phyloP scores from a whole-genome alignment of 2,797 vertebrate genomes.

The Sardinella longiceps region DNA sequence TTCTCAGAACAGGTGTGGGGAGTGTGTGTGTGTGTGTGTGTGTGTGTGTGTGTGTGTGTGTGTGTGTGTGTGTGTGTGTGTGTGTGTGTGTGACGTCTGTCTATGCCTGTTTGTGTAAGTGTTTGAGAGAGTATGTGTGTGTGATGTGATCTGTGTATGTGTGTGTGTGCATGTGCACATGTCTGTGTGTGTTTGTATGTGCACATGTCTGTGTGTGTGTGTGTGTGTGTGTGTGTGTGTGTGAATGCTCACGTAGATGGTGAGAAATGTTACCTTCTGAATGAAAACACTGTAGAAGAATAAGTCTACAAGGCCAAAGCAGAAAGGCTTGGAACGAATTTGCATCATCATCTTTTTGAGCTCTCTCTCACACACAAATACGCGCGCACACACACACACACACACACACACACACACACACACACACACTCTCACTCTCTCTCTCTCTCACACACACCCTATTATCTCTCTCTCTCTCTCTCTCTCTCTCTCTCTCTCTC shows the following conservation, averaged over 20 bases:
- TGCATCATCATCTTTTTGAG: not conserved
- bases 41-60: conserved; percentile 6
- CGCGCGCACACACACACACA: too few relatives aligned
- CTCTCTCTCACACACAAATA: too few relatives aligned
- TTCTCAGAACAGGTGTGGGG: not conserved
- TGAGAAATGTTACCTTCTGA: not conserved
- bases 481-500: not conserved
- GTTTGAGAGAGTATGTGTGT: too few relatives aligned
- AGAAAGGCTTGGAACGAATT: not conserved
- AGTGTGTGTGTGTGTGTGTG: not conserved
- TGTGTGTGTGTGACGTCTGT: not conserved
- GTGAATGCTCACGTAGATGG: not conserved
- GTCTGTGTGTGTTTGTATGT: not conserved
- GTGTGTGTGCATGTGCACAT: not conserved
- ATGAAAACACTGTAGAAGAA: not conserved
- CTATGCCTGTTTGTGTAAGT: not conserved
- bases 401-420: too few relatives aligned
- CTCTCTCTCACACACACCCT: too few relatives aligned
- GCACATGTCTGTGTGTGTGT: not conserved
- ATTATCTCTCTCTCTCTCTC: not conserved
- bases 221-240: conserved; percentile 2
- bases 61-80: too few relatives aligned
- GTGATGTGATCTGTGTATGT: too few relatives aligned
- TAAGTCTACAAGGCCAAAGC: not conserved
- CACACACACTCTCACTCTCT: too few relatives aligned